Evolutionary conservation across 92 coral and sea anemone species (phyloP), one percentile per base, ranked within the genome.

Genomic region (Bergia sp.): DNA sequence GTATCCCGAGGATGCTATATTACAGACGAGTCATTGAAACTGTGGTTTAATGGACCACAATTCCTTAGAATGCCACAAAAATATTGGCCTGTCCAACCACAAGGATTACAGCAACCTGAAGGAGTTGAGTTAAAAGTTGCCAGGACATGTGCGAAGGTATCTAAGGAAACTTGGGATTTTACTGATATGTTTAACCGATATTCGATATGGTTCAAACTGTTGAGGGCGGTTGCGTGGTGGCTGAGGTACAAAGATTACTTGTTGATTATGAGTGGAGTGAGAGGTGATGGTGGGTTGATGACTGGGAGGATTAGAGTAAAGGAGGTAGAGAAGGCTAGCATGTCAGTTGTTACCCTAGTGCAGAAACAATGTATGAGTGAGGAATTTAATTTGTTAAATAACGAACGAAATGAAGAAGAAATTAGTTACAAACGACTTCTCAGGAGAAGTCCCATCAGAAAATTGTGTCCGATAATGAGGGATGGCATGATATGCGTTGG

Each of bases 21-120:
- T 61, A 76, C 69, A 37, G 50, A 79, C 8, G 83, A 79, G 38
- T 37, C 69, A 12, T 61, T 83, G 87, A 83, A 90, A 74, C 15
- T 55, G 18, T 86, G 92, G 90, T 80, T 90, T 10, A 55, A 86
- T 7, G 92, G 92, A 7, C 83, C 92, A 45, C 49, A 80, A 39
- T 90, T 86, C 50, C 65, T 86, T 41, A 37, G 45, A 58, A 6
- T 85, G 44, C 61, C 85, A 29, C 45, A 43, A 66, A 72, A 40
- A 8, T 66, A 86, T 41, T 90, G 92, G 89, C 90, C 92, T 11
- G 55, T 15, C 5, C 86, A 78, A 61, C 69, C 69, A 12, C 69
- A 61, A 12, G 69, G 69, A 61, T 12, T 61, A 12, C 69, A 61
- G 8, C 69, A 61, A 12, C 69, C 69, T 61, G 69, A 61, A 12